Percentiles rank a stretch among this genome's conserved stretches.
These are phyloP conservation scores for Nymphicus hollandicus DNA, from an alignment of 2,113 vertebrate genomes.

Conservation along the genomic window DNA sequence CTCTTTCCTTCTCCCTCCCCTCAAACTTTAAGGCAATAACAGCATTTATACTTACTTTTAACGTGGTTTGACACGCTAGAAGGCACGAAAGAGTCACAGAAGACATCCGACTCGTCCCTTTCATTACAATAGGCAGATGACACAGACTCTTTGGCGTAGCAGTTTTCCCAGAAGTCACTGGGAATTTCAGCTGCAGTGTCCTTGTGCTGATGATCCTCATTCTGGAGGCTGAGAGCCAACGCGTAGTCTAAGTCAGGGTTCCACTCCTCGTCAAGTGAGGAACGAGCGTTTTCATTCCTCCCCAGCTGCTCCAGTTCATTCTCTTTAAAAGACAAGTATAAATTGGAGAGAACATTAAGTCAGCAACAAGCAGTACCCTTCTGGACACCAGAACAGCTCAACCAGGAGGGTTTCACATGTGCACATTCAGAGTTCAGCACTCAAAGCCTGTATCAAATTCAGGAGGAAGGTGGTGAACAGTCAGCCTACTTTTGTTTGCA, in stretches of 20 bases:
- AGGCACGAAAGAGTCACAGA: not conserved
- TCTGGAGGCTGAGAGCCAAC: constrained; percentile 88
- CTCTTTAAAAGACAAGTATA: constrained; percentile 14
- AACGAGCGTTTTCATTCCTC: not conserved
- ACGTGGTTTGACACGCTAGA: not conserved
- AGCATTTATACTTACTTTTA: constrained; percentile 13
- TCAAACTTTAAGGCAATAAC: not conserved
- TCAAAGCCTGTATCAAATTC: not conserved
- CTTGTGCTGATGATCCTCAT: constrained; percentile 40
- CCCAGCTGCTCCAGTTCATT: constrained; percentile 43
- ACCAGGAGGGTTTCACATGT: not conserved
- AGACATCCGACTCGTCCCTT: not conserved
- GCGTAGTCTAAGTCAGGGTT: constrained; percentile 83
- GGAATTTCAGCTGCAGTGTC: not conserved
- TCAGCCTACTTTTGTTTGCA: not conserved
- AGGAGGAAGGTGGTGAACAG: not conserved
- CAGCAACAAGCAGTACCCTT: not conserved
- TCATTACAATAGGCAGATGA: not conserved
- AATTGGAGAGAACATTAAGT: not conserved
- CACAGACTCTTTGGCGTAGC: constrained; percentile 7
- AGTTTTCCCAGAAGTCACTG: constrained; percentile 52
- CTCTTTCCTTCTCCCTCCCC: not conserved
- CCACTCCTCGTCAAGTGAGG: constrained; percentile 58
- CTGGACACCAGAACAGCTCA: not conserved
- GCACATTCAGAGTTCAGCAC: not conserved